phyloP scores from a whole-genome alignment of 1,140 invertebrate genomes.

The Drosophila nikananu region DNA sequence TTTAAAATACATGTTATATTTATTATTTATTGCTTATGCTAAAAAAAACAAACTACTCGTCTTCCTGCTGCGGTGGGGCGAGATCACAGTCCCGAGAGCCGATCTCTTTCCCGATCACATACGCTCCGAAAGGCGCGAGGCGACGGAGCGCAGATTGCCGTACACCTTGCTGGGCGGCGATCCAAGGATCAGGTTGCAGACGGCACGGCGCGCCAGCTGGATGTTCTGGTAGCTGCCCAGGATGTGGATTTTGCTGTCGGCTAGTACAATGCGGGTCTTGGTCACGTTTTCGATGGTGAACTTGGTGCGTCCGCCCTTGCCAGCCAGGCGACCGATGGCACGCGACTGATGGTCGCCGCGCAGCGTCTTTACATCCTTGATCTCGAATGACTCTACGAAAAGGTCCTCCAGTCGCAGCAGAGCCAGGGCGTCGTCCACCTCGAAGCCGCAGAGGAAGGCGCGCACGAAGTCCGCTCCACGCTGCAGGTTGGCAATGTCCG shows the following conservation, averaged over 20 bases:
- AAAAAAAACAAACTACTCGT: slow-evolving; percentile 37
- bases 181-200: slow-evolving; percentile 99
- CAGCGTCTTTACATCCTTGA: slow-evolving; percentile 98
- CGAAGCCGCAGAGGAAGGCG: slow-evolving; percentile 98
- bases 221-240: slow-evolving; percentile 99
- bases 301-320: slow-evolving; percentile 98
- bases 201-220: slow-evolving; percentile 96
- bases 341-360: slow-evolving; percentile 98
- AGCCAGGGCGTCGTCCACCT: slow-evolving; percentile 98
- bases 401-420: slow-evolving; percentile 98
- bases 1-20: slow-evolving; percentile 64
- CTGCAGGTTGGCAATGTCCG: slow-evolving; percentile 96
- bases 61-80: neutral
- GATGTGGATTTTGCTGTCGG: slow-evolving; percentile 98
- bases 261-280: slow-evolving; percentile 98
- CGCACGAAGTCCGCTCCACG: slow-evolving; percentile 99
- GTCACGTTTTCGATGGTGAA: slow-evolving; percentile 99
- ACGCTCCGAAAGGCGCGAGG: slow-evolving; percentile 92
- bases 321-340: slow-evolving; percentile 98
- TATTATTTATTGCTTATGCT: slow-evolving; percentile 73
- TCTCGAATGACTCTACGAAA: slow-evolving; percentile 98
- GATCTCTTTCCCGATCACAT: slow-evolving; percentile 87
- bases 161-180: slow-evolving; percentile 98
- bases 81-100: slow-evolving; percentile 42
- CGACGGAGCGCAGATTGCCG: slow-evolving; percentile 95